These are phyloP conservation scores for Macrosteles quadrilineatus DNA, from an alignment of 1,140 invertebrate genomes.

Conservation along the genomic window DNA sequence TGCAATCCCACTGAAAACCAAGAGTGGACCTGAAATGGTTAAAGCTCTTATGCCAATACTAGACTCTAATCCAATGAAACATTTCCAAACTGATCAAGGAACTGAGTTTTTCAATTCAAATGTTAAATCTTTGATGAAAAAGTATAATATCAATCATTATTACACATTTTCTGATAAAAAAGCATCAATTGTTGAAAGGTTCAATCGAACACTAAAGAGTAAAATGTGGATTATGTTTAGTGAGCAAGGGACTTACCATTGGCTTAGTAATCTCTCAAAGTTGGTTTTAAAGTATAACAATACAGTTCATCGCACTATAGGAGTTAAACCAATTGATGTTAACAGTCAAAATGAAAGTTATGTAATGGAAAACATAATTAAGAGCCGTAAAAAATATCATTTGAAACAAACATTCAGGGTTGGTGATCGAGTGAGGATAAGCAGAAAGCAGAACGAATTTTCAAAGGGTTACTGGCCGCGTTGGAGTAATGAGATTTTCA, in stretches of 20 bases:
- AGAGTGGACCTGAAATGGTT: constrained; percentile 47
- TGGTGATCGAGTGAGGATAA: constrained; percentile 36
- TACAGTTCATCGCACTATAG: constrained; percentile 50
- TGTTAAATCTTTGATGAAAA: constrained; percentile 46
- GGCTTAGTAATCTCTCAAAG: constrained; percentile 46
- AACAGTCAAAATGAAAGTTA: constrained; percentile 40
- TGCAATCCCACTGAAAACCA: constrained; percentile 53
- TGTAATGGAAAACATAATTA: constrained; percentile 31
- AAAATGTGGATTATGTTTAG: constrained; percentile 50
- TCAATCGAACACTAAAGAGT: constrained; percentile 53
- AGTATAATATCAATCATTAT: constrained; percentile 51
- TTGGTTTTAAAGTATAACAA: constrained; percentile 51
- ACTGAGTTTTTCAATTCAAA: constrained; percentile 50
- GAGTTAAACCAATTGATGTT: constrained; percentile 48
- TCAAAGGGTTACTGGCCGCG: constrained; percentile 35
- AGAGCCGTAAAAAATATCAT: constrained; percentile 24
- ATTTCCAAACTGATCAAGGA: constrained; percentile 52
- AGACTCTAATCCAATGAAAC: constrained; percentile 36
- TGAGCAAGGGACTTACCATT: constrained; percentile 40
- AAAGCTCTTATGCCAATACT: constrained; percentile 42
- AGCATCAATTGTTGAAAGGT: constrained; percentile 52
- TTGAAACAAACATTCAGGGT: constrained; percentile 37
- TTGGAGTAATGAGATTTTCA: constrained; percentile 35
- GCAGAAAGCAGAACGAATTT: constrained; percentile 40
- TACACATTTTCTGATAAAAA: constrained; percentile 51